Conservation (phyloP, 2,888 invertebrate genomes). For the Xestobium rufovillosum region DNA sequence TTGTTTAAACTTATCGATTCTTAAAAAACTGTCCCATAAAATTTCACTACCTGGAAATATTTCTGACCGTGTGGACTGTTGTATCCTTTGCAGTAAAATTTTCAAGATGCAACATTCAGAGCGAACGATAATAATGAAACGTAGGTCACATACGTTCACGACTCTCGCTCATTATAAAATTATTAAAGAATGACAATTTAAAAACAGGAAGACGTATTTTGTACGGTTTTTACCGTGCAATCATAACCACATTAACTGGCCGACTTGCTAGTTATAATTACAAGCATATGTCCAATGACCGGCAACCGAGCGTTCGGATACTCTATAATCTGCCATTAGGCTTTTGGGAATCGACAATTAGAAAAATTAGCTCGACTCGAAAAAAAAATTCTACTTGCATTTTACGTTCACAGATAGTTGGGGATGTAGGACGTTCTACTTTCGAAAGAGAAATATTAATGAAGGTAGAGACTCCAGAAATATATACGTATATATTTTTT, state of each 20-base stretch:
- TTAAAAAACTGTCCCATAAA: no score
- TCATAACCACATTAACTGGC: slow-evolving; percentile 34
- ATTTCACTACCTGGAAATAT: no score
- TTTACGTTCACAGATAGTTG: no score
- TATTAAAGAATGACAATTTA: slow-evolving; percentile 44
- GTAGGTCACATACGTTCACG: slow-evolving; percentile 23
- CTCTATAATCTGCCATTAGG: slow-evolving; percentile 35
- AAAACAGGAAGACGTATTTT: slow-evolving; percentile 44
- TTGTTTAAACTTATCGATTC: no score
- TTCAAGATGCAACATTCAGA: no score
- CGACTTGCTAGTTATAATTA: slow-evolving; percentile 37
- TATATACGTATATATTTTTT: no score
- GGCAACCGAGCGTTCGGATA: slow-evolving; percentile 28
- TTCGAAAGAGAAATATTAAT: no score
- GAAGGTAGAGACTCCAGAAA: no score
- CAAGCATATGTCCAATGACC: slow-evolving; percentile 40
- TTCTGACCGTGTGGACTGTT: no score
- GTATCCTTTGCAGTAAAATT: no score
- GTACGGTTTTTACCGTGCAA: slow-evolving; percentile 44
- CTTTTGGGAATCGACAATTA: slow-evolving; percentile 36
- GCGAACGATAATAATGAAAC: slow-evolving; percentile 9
- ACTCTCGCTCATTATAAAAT: slow-evolving; percentile 37
- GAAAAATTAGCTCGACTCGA: slow-evolving; percentile 36
- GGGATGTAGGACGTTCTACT: no score
- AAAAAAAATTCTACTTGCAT: no score